Evolutionary conservation across 1,140 invertebrate species (phyloP), one percentile per base, ranked within the genome.

Genomic region (Centruroides sculpturatus): DNA sequence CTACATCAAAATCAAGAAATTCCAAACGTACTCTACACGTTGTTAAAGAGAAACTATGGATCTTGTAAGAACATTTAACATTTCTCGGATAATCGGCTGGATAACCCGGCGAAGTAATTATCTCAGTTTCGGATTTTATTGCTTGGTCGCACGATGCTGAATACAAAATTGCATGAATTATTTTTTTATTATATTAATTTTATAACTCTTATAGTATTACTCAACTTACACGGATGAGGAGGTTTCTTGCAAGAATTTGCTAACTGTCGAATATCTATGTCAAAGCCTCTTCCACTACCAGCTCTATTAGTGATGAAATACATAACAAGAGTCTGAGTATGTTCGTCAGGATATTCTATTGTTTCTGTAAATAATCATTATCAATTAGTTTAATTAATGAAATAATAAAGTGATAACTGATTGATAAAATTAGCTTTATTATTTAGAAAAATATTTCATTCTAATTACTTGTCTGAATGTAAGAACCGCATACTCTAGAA

Each of bases 1-100:
- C 67, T 35, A 68, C 10, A 53, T 68, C 67, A 11, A 68, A 62
- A 23, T 65, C 56, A 7, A 68, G 35, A 23, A 68, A 60, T 12
- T 68, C 59, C 5, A 68, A 36, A 12, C 56, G 54, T 0, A 67
- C 57, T 50, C 65, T 59, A 36, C 67, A 68, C 12, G 65, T 59
- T 35, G 52, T 35, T 10, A 54, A 13, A 36, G 61, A 62, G 5
- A 64, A 49, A 47, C 60, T 60, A 35, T 56, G 11, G 3, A 68
- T 58, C 6, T 58, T 58, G 36, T 66, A 66, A 0, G 61, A 59
- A 55, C 66, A 68, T n/a, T 61, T 47, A 3, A 59, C 61, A 23
- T 62, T 57, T 0, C 57, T 13, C 9, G 65, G 62, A 61, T 68
- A 68, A 47, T 68, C 65, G 3, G 51, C 50, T 1, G 66, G 66